Evolutionary conservation across 1,140 invertebrate genomes (phyloP), one percentile per base, ranked within the genome.

Genomic region (Geopemphigus sp.): DNA sequence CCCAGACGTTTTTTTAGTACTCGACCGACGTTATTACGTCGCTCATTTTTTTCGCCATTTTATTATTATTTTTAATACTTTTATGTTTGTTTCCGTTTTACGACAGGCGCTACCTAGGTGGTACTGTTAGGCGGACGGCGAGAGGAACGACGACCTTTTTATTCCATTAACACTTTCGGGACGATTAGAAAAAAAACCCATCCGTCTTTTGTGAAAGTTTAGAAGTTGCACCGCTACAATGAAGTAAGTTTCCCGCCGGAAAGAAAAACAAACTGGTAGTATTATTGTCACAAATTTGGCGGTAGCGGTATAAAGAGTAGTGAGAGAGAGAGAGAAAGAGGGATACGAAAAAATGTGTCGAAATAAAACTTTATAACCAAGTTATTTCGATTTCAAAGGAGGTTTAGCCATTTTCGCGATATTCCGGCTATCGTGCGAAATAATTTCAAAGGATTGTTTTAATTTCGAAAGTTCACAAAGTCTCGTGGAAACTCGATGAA

Each of bases 381-480:
- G 66, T 53, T 70, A 70, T 70, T 70, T 53, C 5, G 66, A 70
- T 70, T 70, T 70, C 24, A 53, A 80, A 57, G 0, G 92, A 92
- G 0, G 92, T 92, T n/a, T n/a, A n/a, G 80, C 93, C 83, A 53
- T 92, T 57, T 57, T 47, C 12, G 12, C 22, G 24, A 53, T 11
- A 19, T 29, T 70, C 24, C 17, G 10, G 10, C 8, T 22, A 22
- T 26, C 14, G 17, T 0, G 26, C 24, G 50, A 8, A 68, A 32
- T 53, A 70, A 70, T 70, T 70, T 70, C 22, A 68, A 68, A 68
- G 22, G 45, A 68, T 68, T 68, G 64, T 68, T 68, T 50, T 68
- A 68, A 68, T 68, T 68, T 68, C 6, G 10, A 53, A 70, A 70
- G 66, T 70, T 70, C 12, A 22, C 0, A 50, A 24, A 50, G 14